Evolutionary conservation across 2,113 vertebrate species (phyloP).

Genomic region (Patagioenas fasciata): DNA sequence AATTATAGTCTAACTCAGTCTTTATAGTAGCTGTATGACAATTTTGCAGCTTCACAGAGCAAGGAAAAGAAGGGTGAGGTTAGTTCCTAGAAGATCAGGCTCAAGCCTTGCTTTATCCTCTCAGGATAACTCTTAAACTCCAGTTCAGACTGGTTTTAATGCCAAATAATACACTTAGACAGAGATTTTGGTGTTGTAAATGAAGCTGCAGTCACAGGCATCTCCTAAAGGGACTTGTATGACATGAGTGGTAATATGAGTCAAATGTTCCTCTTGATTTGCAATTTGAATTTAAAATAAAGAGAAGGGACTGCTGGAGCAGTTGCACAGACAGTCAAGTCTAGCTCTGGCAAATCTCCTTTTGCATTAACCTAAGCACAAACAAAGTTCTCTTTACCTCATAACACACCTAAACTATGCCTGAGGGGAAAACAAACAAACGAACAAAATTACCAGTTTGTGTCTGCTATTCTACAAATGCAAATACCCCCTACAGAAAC

Average conservation of each 20-base stretch:
- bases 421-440: not conserved
- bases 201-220: not conserved
- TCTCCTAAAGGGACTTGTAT: not conserved
- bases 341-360: not conserved
- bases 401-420: not conserved
- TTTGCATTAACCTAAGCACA: not conserved
- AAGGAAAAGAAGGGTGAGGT: not conserved
- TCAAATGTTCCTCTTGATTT: not conserved
- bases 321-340: not conserved
- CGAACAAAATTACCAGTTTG: not conserved
- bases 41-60: not conserved
- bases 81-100: not conserved
- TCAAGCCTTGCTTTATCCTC: not conserved
- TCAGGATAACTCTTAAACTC: not conserved
- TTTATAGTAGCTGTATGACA: slow-evolving; percentile 24
- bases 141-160: not conserved
- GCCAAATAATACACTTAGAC: not conserved
- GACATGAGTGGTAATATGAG: not conserved
- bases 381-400: not conserved
- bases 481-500: not conserved
- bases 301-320: not conserved
- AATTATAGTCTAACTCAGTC: slow-evolving; percentile 45
- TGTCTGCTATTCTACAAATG: not conserved
- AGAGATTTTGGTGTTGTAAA: not conserved
- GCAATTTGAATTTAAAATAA: not conserved